Evolutionary conservation across 2,113 vertebrate genomes (phyloP), one percentile per base, ranked within the genome.

Genomic region (Tretioscincus oriximinensis): DNA sequence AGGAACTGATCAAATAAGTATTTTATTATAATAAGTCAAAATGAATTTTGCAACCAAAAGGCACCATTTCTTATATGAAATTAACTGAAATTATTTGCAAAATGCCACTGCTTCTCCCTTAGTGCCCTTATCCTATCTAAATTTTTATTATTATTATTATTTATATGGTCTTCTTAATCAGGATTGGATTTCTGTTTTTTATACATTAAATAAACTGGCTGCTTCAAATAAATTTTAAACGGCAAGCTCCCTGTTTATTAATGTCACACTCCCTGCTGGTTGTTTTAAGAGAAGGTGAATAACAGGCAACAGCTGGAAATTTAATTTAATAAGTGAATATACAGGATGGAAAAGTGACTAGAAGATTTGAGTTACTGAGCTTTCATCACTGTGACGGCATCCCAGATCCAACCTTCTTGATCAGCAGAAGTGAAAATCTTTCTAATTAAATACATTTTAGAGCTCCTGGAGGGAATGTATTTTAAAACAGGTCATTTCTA

Each of bases 281-380:
- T 24, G 24, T 63, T 26, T 64, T 12, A 2, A 80, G 35, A 88
- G 81, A 20, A 60, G 28, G 63, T 73, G 73, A 85, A 76, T 83
- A 68, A 82, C 77, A 81, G 63, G 86, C 76, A 90, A 83, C 79
- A 91, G 68, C 74, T 90, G 88, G 79, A 84, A 41, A 79, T 90
- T 90, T 88, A 90, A 92, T 92, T 90, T 91, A 88, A 88, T 86
- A 92, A 91, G 82, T 84, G 71, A 85, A 81, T 26, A 31, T 58
- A 74, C 83, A 79, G 85, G 83, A 89, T 88, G 72, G 78, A 77
- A 77, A 81, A 5, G 81, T 90, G 87, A 81, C 86, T 88, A 21
- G 85, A 87, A 69, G 64, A 86, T 81, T 82, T 91, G 85, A 91
- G 81, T 90, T 91, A 90, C 73, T 81, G 66, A 71, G 65, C 90